Evolutionary conservation across 2,888 invertebrate genomes (phyloP), one percentile per base, ranked within the genome.

Genomic region (Dasypolia templi): DNA sequence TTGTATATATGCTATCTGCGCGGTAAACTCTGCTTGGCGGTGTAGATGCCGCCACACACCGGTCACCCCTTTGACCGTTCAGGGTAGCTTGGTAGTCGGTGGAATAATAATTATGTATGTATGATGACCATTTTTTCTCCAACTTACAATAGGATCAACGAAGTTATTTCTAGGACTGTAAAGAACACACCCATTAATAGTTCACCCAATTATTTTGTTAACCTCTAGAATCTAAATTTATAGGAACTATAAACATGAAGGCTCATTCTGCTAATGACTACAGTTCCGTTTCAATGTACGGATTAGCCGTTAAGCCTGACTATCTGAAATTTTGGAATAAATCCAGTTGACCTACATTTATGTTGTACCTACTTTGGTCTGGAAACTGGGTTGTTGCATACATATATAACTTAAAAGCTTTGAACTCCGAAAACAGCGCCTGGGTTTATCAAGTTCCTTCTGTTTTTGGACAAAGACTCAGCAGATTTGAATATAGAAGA

Each of bases 341-440:
- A 89, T 89, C 88, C 85, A 89, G 85, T 83, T 89, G 86, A 88
- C 88, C 87, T 77, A 82, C 59, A 84, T 86, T 65, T 42, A 46
- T 59, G 65, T 66, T 59, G 65, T 66, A 65, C 19, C 6, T 64
- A 64, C 51, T 29, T 53, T 46, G 72, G 62, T 51, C 26, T 59
- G 55, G 64, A 67, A 79, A 76, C 62, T 70, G 61, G 62, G 69
- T 66, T 74, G 74, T 81, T 81, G 72, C 69, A 72, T 69, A 68
- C 70, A 70, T 69, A 70, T 69, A 73, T 69, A 63, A 75, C 55
- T 68, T 67, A 35, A 77, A 72, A 70, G 26, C 59, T 61, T 55
- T 55, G 26, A 55, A 65, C 35, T 59, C 32, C 12, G 26, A 35
- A 80, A 80, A 66, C 59, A 79, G 64, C 29, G 14, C 35, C 44